These are phyloP conservation scores for Daboia siamensis DNA, from an alignment of 2,113 vertebrate genomes.

Conservation along the genomic window DNA sequence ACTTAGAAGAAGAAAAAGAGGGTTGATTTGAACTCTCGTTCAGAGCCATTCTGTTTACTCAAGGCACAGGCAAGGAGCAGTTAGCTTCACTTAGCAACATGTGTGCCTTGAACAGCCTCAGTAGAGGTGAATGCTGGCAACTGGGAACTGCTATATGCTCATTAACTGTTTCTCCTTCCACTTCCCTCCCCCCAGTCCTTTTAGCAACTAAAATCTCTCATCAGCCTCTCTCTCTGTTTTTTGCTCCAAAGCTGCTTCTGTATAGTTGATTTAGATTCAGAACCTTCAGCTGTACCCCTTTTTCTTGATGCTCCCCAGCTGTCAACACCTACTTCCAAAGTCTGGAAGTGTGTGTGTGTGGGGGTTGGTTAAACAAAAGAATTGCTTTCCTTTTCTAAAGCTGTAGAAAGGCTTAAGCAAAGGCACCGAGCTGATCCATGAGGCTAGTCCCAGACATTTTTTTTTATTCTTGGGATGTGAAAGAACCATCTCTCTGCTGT, in stretches of 20 bases:
- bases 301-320: background rate
- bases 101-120: slow-evolving; percentile 59
- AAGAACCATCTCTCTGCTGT: background rate
- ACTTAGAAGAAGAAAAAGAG: background rate
- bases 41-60: slow-evolving; percentile 53
- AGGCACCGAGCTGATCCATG: background rate
- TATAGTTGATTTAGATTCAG: background rate
- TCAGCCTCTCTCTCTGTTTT: background rate
- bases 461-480: background rate
- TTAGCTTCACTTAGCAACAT: slow-evolving; percentile 72
- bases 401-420: background rate
- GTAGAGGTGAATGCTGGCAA: slow-evolving; percentile 62
- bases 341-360: background rate
- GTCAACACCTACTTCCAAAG: background rate
- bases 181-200: accelerated
- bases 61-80: slow-evolving; percentile 51
- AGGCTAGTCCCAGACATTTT: background rate
- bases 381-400: background rate
- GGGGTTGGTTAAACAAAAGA: background rate
- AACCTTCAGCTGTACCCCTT: background rate
- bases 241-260: background rate
- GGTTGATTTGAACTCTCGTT: background rate
- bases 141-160: slow-evolving; percentile 60
- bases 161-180: slow-evolving; percentile 48
- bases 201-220: background rate